phyloP scores from a whole-genome alignment of 1,140 invertebrate genomes.

The Magallana angulata region DNA sequence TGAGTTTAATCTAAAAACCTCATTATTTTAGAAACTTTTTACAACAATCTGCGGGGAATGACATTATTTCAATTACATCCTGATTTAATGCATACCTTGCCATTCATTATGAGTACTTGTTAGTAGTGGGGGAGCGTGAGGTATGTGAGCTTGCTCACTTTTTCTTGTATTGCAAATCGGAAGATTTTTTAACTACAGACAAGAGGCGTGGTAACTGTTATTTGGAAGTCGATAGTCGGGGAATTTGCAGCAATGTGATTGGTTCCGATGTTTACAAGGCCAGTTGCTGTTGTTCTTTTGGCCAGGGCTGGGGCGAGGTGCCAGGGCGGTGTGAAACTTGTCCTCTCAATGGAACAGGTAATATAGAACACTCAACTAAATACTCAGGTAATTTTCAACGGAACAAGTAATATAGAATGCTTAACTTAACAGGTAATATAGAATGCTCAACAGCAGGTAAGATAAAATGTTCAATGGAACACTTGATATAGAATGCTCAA shows the following conservation, averaged over 20 bases:
- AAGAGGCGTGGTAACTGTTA: constrained; percentile 89
- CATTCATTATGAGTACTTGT: too few species aligned
- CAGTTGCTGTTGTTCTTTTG: constrained; percentile 92
- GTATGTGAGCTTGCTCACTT: too few species aligned
- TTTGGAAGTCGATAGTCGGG: constrained; percentile 81
- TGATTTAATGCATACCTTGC: too few species aligned
- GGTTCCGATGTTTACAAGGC: constrained; percentile 86
- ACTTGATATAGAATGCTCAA: neutral
- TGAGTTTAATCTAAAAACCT: too few species aligned
- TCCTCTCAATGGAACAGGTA: constrained; percentile 81
- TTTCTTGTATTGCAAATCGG: too few species aligned
- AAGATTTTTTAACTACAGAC: constrained; percentile 81
- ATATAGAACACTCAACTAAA: neutral
- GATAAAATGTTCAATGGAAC: constrained; percentile 69
- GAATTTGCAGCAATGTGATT: constrained; percentile 81
- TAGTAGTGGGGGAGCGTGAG: too few species aligned
- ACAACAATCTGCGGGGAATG: too few species aligned
- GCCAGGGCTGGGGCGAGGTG: constrained; percentile 89
- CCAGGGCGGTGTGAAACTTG: constrained; percentile 87
- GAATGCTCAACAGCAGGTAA: neutral
- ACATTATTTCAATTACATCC: too few species aligned
- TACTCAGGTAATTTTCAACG: constrained; percentile 57
- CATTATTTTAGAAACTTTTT: too few species aligned
- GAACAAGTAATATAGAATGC: constrained; percentile 58
- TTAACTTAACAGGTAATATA: too few species aligned